Conservation (phyloP, 2,113 vertebrate genomes). For the Pelobates fuscus region DNA sequence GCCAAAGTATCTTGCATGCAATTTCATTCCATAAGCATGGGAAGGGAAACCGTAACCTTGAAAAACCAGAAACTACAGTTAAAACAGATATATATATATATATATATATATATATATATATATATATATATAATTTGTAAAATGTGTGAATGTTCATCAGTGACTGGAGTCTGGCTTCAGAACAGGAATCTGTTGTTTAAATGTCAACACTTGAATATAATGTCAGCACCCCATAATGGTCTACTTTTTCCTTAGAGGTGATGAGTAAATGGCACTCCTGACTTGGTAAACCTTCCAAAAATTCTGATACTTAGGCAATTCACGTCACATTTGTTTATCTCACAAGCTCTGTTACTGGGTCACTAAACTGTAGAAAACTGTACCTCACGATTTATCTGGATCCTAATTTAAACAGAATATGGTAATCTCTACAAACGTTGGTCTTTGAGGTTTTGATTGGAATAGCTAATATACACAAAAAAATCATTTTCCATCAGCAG, state of each 20-base stretch:
- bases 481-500: too few species aligned
- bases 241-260: conserved; percentile 9
- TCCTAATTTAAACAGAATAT: too few species aligned
- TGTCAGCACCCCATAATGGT: conserved; percentile 12
- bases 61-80: conserved; percentile 24
- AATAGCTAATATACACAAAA: too few species aligned
- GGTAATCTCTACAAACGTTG: too few species aligned
- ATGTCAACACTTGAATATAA: conserved; percentile 15
- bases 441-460: too few species aligned
- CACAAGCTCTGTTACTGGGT: too few species aligned
- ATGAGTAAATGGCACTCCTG: conserved; percentile 35
- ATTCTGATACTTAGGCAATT: background rate
- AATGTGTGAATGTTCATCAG: conserved; percentile 19
- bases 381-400: too few species aligned
- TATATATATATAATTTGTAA: background rate
- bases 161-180: conserved; percentile 10
- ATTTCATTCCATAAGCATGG: conserved; percentile 32
- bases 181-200: conserved; percentile 34
- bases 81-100: background rate
- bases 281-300: conserved; percentile 14
- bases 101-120: background rate
- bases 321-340: too few species aligned
- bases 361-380: too few species aligned
- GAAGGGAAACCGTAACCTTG: conserved; percentile 32
- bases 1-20: conserved; percentile 44